Conservation (phyloP, 2,113 vertebrate genomes). For the Hydropotes inermis region DNA sequence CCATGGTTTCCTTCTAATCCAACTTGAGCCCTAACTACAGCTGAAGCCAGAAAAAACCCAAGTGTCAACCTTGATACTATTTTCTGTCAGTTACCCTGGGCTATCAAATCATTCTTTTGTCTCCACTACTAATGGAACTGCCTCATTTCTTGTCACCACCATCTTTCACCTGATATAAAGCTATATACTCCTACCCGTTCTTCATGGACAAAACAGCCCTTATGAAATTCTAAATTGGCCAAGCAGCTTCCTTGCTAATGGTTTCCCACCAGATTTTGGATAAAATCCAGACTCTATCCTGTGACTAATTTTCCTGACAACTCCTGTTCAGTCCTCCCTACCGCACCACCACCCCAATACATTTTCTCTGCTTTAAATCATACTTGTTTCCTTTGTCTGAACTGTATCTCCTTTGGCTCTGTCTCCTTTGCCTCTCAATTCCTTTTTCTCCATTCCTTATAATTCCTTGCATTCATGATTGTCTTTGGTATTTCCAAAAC, state of each 20-base stretch:
- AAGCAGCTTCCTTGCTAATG: neutral
- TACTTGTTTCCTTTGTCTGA: neutral
- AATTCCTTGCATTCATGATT: neutral
- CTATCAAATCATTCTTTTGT: neutral
- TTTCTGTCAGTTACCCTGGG: neutral
- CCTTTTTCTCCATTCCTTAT: neutral
- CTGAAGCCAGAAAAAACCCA: neutral
- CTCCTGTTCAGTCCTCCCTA: neutral
- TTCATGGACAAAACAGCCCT: neutral
- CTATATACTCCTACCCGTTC: neutral
- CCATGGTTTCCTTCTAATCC: neutral
- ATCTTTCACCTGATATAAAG: neutral
- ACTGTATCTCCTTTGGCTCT: neutral
- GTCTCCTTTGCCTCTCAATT: neutral
- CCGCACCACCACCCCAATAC: neutral
- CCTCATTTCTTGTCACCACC: neutral
- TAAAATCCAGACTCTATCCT: neutral
- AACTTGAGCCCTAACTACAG: neutral
- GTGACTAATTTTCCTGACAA: neutral
- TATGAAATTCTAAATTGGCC: neutral
- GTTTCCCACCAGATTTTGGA: neutral
- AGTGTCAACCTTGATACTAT: neutral
- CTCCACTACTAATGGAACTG: neutral
- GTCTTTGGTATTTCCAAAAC: neutral
- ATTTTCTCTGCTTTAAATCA: neutral